phyloP scores from a whole-genome alignment of 2,797 vertebrate species.

The Pygocentrus nattereri region DNA sequence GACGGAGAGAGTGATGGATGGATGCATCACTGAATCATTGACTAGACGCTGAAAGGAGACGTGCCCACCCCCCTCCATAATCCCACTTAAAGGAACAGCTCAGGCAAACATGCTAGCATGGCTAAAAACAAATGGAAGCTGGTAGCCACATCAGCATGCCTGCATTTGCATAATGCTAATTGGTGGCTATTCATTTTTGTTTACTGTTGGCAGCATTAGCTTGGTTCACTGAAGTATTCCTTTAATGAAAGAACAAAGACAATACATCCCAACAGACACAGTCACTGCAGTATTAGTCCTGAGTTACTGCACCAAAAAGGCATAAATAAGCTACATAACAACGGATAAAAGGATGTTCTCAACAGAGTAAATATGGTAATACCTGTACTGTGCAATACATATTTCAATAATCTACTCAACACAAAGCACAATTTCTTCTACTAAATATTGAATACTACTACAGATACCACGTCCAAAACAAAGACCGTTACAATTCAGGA shows the following conservation, averaged over 20 bases:
- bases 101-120: background rate
- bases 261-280: background rate
- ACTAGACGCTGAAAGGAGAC: slow-evolving; percentile 27
- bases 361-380: background rate
- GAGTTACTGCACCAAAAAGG: background rate
- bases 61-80: slow-evolving; percentile 5
- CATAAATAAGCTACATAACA: background rate
- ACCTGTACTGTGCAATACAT: background rate
- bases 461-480: background rate
- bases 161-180: background rate
- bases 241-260: background rate
- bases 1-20: slow-evolving; percentile 30
- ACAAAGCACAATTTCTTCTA: background rate
- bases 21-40: slow-evolving; percentile 1
- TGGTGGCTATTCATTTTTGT: background rate
- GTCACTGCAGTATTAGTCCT: background rate
- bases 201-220: background rate
- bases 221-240: background rate
- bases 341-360: background rate
- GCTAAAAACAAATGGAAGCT: background rate
- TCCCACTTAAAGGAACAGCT: background rate
- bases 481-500: background rate
- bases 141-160: background rate
- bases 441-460: background rate
- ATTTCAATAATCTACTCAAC: background rate